Percentiles rank a stretch among this genome's conserved stretches.
phyloP scores from a whole-genome alignment of 1,140 invertebrate species.

The Cotesia chilonis region DNA sequence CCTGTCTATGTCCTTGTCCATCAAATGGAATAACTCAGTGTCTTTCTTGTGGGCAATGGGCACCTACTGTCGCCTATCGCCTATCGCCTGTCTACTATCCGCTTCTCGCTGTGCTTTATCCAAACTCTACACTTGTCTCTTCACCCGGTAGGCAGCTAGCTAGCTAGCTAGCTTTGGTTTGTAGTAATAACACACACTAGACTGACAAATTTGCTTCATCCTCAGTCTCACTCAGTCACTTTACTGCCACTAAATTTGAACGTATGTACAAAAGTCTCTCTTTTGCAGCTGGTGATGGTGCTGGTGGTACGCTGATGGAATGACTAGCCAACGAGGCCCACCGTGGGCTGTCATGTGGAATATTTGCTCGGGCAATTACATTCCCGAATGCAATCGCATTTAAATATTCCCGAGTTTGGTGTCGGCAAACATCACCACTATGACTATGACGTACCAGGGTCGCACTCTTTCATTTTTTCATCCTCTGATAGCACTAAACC shows the following conservation, averaged over 20 bases:
- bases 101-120: no score
- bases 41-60: neutral
- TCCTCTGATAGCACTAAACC: neutral
- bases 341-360: slow-evolving; percentile 12
- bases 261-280: no score
- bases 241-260: no score
- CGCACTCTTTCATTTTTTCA: slow-evolving; percentile 11
- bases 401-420: slow-evolving; percentile 59
- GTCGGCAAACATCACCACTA: slow-evolving; percentile 44
- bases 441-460: slow-evolving; percentile 26
- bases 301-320: no score
- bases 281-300: no score
- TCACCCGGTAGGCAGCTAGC: neutral
- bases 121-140: slow-evolving; percentile 20
- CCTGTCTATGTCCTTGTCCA: slow-evolving; percentile 11
- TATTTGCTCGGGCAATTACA: slow-evolving; percentile 57
- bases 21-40: slow-evolving; percentile 15
- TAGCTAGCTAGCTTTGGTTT: neutral
- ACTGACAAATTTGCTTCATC: no score
- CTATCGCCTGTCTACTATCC: no score
- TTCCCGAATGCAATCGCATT: slow-evolving; percentile 59
- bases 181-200: slow-evolving; percentile 1
- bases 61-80: neutral
- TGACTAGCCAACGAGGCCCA: no score
- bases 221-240: no score